Evolutionary conservation across 2,888 invertebrate species (phyloP), one percentile per base, ranked within the genome.

Genomic region (Zaprionus obscuricornis): DNA sequence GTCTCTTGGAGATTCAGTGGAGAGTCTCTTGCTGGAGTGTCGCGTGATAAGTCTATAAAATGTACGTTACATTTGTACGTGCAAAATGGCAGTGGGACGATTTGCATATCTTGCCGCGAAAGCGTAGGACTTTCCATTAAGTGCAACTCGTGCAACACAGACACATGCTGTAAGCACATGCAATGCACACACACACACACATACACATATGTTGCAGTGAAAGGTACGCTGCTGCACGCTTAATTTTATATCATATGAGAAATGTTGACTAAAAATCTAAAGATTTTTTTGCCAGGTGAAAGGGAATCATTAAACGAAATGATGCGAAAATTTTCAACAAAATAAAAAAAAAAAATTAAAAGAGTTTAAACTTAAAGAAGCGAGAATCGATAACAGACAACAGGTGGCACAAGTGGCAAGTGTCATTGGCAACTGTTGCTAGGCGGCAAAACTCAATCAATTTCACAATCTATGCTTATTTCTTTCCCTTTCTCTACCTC

Each of bases 31-130:
- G 14, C 2, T n/a, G 36, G 76, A 66, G 66, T 79, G 85, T 85
- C 74, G 78, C 78, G 78, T 85, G 78, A 78, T 78, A 78, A 85
- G 78, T 78, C 85, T 78, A 78, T 78, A 78, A 78, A 78, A 85
- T 78, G 85, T 82, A 62, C 45, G 62, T 58, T 56, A 67, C 77
- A 77, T 74, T 74, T 77, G 81, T 84, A 81, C 66, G 85, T 84
- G 77, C 77, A 77, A n/a, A 77, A 76, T 84, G 85, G 59, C 78
- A 69, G 82, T 78, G 77, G 77, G 82, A 59, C 62, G 77, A 85
- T 78, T 78, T 85, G 77, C 77, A 78, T 78, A 78, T 77, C 74
- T 65, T 40, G 8, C 14, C 13, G 27, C 26, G 50, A 26, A 34
- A 34, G 60, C 56, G 76, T 75, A 79, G 68, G 72, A 64, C 81